Evolutionary conservation across 2,888 invertebrate species (phyloP).

Genomic region (Unio pictorum): DNA sequence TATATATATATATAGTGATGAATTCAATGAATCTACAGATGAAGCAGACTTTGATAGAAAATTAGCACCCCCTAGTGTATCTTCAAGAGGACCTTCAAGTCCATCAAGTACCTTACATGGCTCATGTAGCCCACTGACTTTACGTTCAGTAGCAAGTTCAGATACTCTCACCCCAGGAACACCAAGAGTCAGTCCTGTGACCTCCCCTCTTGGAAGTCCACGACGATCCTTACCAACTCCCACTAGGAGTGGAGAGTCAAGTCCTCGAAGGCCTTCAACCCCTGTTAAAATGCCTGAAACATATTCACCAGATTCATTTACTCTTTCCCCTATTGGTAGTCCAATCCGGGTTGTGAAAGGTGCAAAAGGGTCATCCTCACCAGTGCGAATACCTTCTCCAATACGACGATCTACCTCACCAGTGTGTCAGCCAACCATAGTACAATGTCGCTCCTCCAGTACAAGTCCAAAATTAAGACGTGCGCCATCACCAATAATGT

Average conservation of each 20-base stretch:
- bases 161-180: constrained; percentile 67
- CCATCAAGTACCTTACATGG: constrained; percentile 56
- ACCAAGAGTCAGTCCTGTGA: constrained; percentile 62
- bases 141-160: constrained; percentile 63
- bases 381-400: constrained; percentile 56
- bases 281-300: constrained; percentile 52
- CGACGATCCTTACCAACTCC: constrained; percentile 51
- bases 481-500: constrained; percentile 68
- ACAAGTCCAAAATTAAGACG: constrained; percentile 65
- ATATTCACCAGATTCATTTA: constrained; percentile 53
- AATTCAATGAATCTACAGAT: constrained; percentile 50
- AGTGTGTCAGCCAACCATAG: constrained; percentile 26
- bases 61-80: constrained; percentile 35
- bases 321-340: constrained; percentile 60
- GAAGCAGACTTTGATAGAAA: constrained; percentile 46
- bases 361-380: constrained; percentile 42
- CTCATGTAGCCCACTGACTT: constrained; percentile 30
- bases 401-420: constrained; percentile 45
- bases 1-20: constrained; percentile 44
- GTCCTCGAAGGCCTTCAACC: constrained; percentile 53
- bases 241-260: constrained; percentile 42
- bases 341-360: constrained; percentile 55
- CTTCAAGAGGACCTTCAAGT: constrained; percentile 32
- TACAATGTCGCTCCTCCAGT: constrained; percentile 52
- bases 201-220: constrained; percentile 59